A percentile compares a stretch with the other conserved stretches of the same genome.
Conservation (phyloP, 1,140 invertebrate species). For the Chelonus insularis region DNA sequence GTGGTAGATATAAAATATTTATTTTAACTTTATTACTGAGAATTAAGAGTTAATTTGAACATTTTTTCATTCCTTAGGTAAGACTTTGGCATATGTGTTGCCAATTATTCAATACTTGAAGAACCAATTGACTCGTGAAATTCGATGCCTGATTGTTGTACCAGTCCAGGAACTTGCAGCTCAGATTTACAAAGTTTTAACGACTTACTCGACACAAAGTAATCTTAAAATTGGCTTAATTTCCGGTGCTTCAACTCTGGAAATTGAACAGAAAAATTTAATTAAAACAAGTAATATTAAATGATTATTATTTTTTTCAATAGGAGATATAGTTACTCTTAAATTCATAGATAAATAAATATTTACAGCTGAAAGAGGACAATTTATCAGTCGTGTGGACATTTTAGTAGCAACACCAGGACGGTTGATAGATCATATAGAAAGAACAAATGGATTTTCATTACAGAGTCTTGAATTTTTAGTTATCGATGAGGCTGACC, state of each 20-base stretch:
- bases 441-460: constrained; percentile 83
- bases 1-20: constrained; percentile 63
- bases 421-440: constrained; percentile 88
- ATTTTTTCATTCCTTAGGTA: constrained; percentile 53
- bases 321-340: too few relatives aligned
- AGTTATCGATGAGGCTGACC: constrained; percentile 95
- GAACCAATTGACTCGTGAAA: constrained; percentile 57
- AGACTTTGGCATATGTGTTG: constrained; percentile 92
- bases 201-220: constrained; percentile 72
- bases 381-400: constrained; percentile 71
- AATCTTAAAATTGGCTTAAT: constrained; percentile 74
- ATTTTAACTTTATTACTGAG: not conserved
- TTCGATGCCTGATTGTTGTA: constrained; percentile 85
- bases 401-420: constrained; percentile 94
- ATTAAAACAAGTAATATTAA: constrained; percentile 62
- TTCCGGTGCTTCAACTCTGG: constrained; percentile 72
- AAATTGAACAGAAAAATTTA: constrained; percentile 75
- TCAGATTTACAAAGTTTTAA: constrained; percentile 86
- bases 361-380: constrained; percentile 55
- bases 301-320: too few relatives aligned
- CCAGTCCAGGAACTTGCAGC: constrained; percentile 89
- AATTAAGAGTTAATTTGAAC: not conserved
- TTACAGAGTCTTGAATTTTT: constrained; percentile 80
- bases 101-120: constrained; percentile 80
- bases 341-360: too few relatives aligned